Evolutionary conservation across 2,888 invertebrate genomes (phyloP).

Genomic region (Pollenia griseotomentosa): DNA sequence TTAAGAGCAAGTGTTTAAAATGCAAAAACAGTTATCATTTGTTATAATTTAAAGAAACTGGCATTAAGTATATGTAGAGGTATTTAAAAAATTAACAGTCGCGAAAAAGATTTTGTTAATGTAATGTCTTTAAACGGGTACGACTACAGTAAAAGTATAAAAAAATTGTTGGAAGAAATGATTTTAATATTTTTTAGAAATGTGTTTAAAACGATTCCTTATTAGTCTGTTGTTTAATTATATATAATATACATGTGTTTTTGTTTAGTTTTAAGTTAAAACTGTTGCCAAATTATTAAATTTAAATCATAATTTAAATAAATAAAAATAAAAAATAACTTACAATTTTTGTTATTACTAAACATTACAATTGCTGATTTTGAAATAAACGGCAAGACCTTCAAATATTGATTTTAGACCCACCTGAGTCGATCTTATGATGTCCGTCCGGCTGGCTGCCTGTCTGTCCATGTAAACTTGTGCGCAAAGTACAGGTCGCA

Average conservation of each 20-base stretch:
- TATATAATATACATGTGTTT: slow-evolving; percentile 29
- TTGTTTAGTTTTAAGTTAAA: slow-evolving; percentile 80
- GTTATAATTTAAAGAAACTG: slow-evolving; percentile 26
- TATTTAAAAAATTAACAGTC: slow-evolving; percentile 6
- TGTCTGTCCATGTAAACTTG: too few relatives aligned
- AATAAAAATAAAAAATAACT: slow-evolving; percentile 31
- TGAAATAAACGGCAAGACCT: too few relatives aligned
- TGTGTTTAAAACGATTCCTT: slow-evolving; percentile 5
- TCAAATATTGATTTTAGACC: too few relatives aligned
- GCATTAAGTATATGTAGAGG: slow-evolving; percentile 15
- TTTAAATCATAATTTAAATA: slow-evolving; percentile 67
- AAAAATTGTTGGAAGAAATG: not conserved
- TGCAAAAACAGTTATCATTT: not conserved
- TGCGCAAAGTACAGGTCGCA: too few relatives aligned
- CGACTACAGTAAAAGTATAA: not conserved
- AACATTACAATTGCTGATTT: not conserved
- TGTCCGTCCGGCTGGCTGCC: too few relatives aligned
- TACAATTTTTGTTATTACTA: too few relatives aligned
- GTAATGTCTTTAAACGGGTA: not conserved
- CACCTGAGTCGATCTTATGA: too few relatives aligned
- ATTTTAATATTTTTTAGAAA: slow-evolving; percentile 3
- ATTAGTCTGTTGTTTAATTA: slow-evolving; percentile 63
- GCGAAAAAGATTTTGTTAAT: not conserved
- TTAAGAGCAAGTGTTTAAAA: not conserved
- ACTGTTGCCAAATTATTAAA: slow-evolving; percentile 80